These are phyloP conservation scores for Kryptolebias marmoratus DNA, from an alignment of 2,113 vertebrate species.

Conservation along the genomic window DNA sequence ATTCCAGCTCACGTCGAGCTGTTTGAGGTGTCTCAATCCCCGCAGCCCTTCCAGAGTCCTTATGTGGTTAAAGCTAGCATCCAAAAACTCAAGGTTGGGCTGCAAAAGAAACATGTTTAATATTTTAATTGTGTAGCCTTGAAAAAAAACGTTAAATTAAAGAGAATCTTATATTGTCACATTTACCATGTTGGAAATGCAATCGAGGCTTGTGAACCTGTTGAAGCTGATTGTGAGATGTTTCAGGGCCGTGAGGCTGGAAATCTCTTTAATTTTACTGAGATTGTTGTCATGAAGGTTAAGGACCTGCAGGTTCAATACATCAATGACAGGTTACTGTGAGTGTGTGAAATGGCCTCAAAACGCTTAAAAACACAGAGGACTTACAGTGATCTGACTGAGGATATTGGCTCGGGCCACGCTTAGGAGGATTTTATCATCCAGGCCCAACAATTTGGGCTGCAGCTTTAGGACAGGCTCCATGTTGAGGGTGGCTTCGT, in stretches of 20 bases:
- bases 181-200: slow-evolving; percentile 84
- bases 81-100: slow-evolving; percentile 84
- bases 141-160: neutral
- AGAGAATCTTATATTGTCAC: neutral
- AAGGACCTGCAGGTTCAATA: slow-evolving; percentile 73
- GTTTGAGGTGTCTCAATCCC: slow-evolving; percentile 77
- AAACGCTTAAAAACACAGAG: neutral
- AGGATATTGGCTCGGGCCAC: slow-evolving; percentile 80
- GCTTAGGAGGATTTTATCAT: slow-evolving; percentile 81
- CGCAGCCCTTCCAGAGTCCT: slow-evolving; percentile 81
- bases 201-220: slow-evolving; percentile 84
- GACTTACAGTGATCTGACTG: slow-evolving; percentile 86
- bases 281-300: slow-evolving; percentile 87
- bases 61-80: slow-evolving; percentile 83
- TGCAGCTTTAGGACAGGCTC: slow-evolving; percentile 79
- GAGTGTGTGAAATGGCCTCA: neutral
- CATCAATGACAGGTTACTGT: neutral
- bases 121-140: neutral
- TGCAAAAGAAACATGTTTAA: slow-evolving; percentile 52
- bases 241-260: slow-evolving; percentile 75
- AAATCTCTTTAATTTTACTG: slow-evolving; percentile 82
- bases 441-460: slow-evolving; percentile 79
- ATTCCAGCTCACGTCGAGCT: slow-evolving; percentile 87
- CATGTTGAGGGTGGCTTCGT: slow-evolving; percentile 81
- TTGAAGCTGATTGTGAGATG: slow-evolving; percentile 85